Percentiles rank a stretch among this genome's conserved stretches.
These are phyloP conservation scores for Ondatra zibethicus DNA, from an alignment of 2,113 vertebrate species.

Conservation along the genomic window DNA sequence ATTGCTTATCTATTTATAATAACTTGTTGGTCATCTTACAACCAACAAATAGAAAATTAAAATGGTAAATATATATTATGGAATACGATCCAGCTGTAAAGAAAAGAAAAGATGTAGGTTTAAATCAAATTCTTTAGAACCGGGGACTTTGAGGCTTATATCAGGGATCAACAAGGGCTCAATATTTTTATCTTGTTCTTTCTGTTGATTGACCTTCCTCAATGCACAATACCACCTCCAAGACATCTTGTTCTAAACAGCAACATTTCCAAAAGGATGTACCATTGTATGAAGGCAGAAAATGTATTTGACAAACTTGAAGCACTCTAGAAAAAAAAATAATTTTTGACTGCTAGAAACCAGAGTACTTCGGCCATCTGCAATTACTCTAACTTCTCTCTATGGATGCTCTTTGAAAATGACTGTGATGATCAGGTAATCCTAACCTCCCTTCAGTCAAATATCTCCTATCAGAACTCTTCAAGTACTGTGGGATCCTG, in stretches of 20 bases:
- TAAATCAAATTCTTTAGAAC: neutral
- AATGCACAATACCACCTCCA: neutral
- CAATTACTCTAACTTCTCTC: neutral
- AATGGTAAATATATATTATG: neutral
- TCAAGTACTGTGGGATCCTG: neutral
- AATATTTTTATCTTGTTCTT: neutral
- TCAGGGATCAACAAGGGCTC: neutral
- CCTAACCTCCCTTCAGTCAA: neutral
- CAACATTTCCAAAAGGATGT: neutral
- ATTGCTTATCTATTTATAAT: neutral
- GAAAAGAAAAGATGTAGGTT: neutral
- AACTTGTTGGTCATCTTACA: neutral
- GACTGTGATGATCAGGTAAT: neutral
- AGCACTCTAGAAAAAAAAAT: neutral
- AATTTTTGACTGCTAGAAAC: neutral
- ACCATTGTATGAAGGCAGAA: neutral
- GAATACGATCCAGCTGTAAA: neutral
- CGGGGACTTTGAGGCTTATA: too few species aligned
- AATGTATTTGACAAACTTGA: neutral
- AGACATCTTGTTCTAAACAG: neutral
- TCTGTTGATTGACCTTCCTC: neutral
- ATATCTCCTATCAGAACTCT: neutral
- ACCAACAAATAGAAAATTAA: neutral
- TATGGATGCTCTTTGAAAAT: neutral
- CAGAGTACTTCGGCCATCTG: neutral